Base-by-base conservation (phyloP, 2,113 vertebrate genomes). In the Chitala chitala region DNA sequence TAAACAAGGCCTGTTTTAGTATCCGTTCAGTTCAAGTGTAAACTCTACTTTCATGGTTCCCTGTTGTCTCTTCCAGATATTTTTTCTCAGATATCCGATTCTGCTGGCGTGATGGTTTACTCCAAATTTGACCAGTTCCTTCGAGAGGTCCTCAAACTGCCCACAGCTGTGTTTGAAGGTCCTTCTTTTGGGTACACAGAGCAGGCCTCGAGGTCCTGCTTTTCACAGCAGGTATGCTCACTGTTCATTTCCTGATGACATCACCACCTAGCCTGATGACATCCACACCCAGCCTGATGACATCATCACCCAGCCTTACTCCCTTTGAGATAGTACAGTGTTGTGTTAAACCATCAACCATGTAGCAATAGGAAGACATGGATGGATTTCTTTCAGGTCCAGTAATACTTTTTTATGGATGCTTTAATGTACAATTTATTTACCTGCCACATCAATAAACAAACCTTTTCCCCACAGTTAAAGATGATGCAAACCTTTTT, bases 101-200 rank as follows among this genome's bases (percentile, higher is more conserved):
- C 94, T 68, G 88, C 90, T 26, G 97, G 97, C 44, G 85, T 94
- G 79, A 95, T 99, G 94, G 90, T 94, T 77, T 90, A 94, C 78
- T 91, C 91, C n/a, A 93, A 94, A 78, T 98, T 98, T 0, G 97
- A 99, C 87, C 91, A 93, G 71, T 98, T 98, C 86, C 90, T 99
- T 72, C 91, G 92, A 44, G 96, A 98, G 81, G 95, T 93, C 82
- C 94, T 98, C 50, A 98, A 98, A 87, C 87, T 99, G 61, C 97
- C 97, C 36, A 95, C 94, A 0, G 93, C 93, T 0, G 94, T 99
- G 40, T 99, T 99, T 9, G 97, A 99, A 90, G 97, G 96, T 2
- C 97, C 97, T 54, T 99, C 96, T 0, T 99, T 99, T 82, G 93
- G 96, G 68, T 99, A 99, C 79, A 98, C 94, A 0, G 96, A 99